Evolutionary conservation across 2,888 invertebrate species (phyloP), one percentile per base, ranked within the genome.

Genomic region (Oscheius onirici): DNA sequence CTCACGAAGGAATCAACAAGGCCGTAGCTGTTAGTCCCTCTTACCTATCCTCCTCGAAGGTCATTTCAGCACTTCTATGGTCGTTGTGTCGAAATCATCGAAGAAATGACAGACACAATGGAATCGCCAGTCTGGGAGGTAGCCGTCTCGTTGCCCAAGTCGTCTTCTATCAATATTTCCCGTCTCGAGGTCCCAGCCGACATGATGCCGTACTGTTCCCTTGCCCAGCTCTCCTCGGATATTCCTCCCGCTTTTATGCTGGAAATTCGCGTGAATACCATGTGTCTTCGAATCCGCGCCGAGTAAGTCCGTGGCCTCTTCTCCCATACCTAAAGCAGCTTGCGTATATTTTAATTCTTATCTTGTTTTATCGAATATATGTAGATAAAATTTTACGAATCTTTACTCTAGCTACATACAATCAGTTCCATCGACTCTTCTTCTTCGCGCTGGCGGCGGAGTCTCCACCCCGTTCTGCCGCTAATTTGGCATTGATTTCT

Each of bases 401-500:
- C 34, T 34, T 34, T 34, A 34, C 34, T 34, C 34, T 34, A 3
- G 34, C 8, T 0, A 8, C 8, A 34, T 6, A 34, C 34, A 41
- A 41, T 58, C 24, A 68, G 6, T 68, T n/a, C 68, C 68, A 68
- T 22, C 68, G 34, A 26, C 46, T 57, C 22, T 41, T 43, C 26
- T 68, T 68, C 44, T 68, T 68, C n/a, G n/a, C n/a, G n/a, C n/a
- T n/a, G n/a, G n/a, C n/a, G 28, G 17, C 11, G 6, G 63, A 20
- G n/a, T 17, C 24, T 1, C n/a, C 66, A 3, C 24, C 22, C 52
- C 40, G 41, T 44, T 46, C 57, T 24, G 55, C 20, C 0, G 60
- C 57, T n/a, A 74, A 13, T 60, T 66, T 69, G 10, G 74, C 75
- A 49, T 78, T 80, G 55, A 80, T 34, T 55, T 81, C 81, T 57